These are phyloP conservation scores for Melieria crassipennis DNA, from an alignment of 2,888 invertebrate genomes.

Conservation along the genomic window DNA sequence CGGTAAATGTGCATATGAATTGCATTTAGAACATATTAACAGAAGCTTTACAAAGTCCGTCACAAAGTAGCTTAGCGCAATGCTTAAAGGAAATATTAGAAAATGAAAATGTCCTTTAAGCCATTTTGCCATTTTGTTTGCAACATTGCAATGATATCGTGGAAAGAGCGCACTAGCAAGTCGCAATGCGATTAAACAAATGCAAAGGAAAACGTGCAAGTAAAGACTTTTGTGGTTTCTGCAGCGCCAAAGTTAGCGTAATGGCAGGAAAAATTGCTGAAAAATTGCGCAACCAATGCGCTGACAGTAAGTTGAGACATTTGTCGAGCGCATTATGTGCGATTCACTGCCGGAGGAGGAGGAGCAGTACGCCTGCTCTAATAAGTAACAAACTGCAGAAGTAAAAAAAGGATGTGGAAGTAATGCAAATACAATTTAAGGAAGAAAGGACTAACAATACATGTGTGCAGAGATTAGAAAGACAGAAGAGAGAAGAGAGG, in stretches of 20 bases:
- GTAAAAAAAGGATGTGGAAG: too few species aligned
- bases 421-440: too few species aligned
- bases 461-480: too few species aligned
- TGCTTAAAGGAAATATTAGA: neutral
- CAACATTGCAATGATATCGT: slow-evolving; percentile 10
- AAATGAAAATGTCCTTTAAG: slow-evolving; percentile 14
- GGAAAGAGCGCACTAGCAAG: slow-evolving; percentile 2
- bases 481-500: too few species aligned
- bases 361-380: too few species aligned
- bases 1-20: slow-evolving; percentile 23
- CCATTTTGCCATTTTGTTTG: slow-evolving; percentile 18
- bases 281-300: too few species aligned
- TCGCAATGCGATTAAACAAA: slow-evolving; percentile 26
- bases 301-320: too few species aligned
- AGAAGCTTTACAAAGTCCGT: slow-evolving; percentile 21
- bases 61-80: slow-evolving; percentile 1
- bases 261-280: neutral
- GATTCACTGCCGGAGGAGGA: too few species aligned
- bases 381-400: too few species aligned
- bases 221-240: slow-evolving; percentile 23
- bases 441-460: too few species aligned
- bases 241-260: slow-evolving; percentile 16
- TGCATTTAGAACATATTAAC: slow-evolving; percentile 11
- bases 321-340: too few species aligned
- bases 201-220: slow-evolving; percentile 19